These are phyloP conservation scores for Drosophila varians DNA, from an alignment of 1,140 invertebrate genomes.

Conservation along the genomic window DNA sequence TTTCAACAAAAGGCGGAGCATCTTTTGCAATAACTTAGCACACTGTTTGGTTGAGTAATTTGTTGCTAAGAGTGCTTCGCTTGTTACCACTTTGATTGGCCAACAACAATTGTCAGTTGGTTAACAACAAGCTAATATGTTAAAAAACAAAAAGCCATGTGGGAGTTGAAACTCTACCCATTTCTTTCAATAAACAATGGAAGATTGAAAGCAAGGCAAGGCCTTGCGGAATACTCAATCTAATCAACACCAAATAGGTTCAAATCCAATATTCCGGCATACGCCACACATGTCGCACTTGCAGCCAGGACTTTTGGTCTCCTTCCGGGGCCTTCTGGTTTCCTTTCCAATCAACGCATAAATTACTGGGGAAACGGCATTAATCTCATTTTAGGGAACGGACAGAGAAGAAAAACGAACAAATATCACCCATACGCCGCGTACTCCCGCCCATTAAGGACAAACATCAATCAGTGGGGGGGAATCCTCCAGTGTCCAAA, in stretches of 20 bases:
- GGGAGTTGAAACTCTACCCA: background rate
- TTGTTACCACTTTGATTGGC: conserved; percentile 31
- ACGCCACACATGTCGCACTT: background rate
- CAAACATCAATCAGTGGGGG: conserved; percentile 32
- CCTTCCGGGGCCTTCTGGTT: background rate
- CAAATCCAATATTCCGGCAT: background rate
- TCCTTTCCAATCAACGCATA: conserved; percentile 11
- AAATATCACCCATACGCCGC: conserved; percentile 46
- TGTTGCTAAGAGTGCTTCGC: background rate
- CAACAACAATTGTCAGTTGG: conserved; percentile 19
- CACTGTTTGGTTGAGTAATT: conserved; percentile 17
- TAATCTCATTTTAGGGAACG: conserved; percentile 23
- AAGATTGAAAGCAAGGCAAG: background rate
- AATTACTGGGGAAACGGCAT: conserved; percentile 11
- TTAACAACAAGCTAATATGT: background rate
- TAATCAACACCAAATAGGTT: background rate
- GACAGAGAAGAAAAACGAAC: background rate
- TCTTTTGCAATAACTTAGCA: conserved; percentile 16
- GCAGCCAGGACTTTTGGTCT: background rate
- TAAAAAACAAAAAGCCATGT: background rate
- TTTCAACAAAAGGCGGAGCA: background rate
- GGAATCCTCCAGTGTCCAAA: conserved; percentile 23
- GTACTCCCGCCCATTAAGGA: conserved; percentile 2
- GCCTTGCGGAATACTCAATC: background rate
- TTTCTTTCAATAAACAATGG: background rate